A percentile compares a stretch with the other conserved stretches of the same genome.
Conservation (phyloP, 2,797 vertebrate genomes). For the Yasuhikotakia modesta region DNA sequence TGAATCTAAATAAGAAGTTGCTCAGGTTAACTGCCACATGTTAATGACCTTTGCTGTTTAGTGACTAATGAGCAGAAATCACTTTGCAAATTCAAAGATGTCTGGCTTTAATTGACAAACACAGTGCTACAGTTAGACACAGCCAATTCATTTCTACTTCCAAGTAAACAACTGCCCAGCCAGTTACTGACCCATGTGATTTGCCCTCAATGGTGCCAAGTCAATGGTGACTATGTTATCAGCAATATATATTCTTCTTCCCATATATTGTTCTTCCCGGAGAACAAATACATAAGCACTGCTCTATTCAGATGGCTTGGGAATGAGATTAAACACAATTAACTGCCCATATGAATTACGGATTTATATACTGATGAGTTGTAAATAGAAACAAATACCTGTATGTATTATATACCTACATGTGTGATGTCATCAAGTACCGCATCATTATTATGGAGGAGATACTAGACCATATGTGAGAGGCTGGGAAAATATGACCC, state of each 20-base stretch:
- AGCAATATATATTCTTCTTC: background rate
- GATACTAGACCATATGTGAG: slow-evolving; percentile 23
- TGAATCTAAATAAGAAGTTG: background rate
- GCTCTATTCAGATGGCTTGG: background rate
- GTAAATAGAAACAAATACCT: slow-evolving; percentile 1
- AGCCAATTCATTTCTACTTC: slow-evolving; percentile 8
- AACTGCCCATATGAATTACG: background rate
- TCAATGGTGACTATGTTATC: background rate
- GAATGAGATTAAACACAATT: background rate
- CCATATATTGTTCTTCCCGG: background rate
- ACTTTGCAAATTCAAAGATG: background rate
- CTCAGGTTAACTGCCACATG: background rate
- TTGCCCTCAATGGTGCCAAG: slow-evolving; percentile 1
- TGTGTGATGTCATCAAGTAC: background rate
- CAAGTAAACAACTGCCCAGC: background rate
- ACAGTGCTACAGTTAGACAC: background rate
- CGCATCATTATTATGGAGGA: background rate
- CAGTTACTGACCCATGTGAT: background rate
- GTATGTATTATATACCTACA: no score
- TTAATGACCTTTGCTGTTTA: background rate
- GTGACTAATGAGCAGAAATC: background rate
- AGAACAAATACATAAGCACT: background rate
- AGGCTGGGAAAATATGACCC: slow-evolving; percentile 21
- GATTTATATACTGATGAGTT: background rate
- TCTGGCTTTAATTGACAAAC: slow-evolving; percentile 1